These are phyloP conservation scores for Panurus biarmicus DNA, from an alignment of 2,113 vertebrate species.

Conservation along the genomic window DNA sequence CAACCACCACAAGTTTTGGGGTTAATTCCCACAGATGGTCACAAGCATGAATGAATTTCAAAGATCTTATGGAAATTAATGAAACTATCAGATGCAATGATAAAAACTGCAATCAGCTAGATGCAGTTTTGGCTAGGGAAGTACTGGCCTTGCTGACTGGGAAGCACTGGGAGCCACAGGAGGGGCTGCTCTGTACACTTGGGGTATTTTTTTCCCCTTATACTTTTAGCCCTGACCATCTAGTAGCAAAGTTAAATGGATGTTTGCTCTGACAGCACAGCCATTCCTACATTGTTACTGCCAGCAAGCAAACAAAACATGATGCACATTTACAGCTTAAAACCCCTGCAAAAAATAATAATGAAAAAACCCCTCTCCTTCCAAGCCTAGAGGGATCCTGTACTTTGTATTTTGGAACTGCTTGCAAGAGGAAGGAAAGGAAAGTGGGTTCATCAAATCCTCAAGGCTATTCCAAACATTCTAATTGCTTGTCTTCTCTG, in stretches of 20 bases:
- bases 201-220: accelerated
- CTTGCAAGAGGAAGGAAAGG: background rate
- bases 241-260: background rate
- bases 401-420: background rate
- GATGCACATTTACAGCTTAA: background rate
- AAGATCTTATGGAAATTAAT: background rate
- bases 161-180: background rate
- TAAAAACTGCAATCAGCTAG: background rate
- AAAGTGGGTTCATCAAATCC: slow-evolving; percentile 28
- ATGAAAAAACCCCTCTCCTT: background rate
- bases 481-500: background rate
- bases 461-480: background rate
- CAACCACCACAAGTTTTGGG: background rate
- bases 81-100: background rate
- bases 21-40: background rate
- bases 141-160: background rate
- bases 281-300: background rate
- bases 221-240: background rate
- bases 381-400: background rate
- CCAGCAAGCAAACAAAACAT: slow-evolving; percentile 11
- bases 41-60: background rate
- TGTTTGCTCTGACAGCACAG: background rate
- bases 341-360: background rate
- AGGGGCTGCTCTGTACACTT: background rate
- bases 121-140: background rate